Evolutionary conservation across 2,113 vertebrate species (phyloP), one percentile per base, ranked within the genome.

Genomic region (Microcebus jonahi): DNA sequence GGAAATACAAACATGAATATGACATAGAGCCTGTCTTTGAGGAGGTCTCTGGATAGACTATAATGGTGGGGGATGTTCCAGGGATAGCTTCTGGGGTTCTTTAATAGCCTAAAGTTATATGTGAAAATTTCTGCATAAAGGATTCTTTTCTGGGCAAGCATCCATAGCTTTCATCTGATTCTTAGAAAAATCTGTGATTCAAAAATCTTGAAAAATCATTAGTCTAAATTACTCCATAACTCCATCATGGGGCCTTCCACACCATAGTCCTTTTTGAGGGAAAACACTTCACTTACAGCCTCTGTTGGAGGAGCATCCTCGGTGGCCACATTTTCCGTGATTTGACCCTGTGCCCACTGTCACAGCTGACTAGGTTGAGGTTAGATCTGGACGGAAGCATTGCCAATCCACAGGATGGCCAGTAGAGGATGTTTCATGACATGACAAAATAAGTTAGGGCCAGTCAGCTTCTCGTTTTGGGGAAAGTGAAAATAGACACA

Each of bases 161-260:
- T 25, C 48, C 29, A 21, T 45, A 85, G 34, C 13, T 97, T 90
- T 87, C 6, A 65, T 87, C 18, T 90, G 88, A 36, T 71, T 91
- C 45, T 91, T 55, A 70, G 34, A 96, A 80, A 95, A 94, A 76
- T 20, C 45, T 88, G 15, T 68, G 36, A 59, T 92, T 29, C 83
- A 80, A 88, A 92, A 25, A 34, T 88, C 36, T 21, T 82, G 65
- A 84, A 39, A 48, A 92, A 65, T 50, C 29, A 55, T 61, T 79
- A 53, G 15, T 75, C 39, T 90, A 88, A 91, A 84, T 57, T 34
- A 83, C 13, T 76, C 7, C 3, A 36, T 36, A 81, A 10, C 31
- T 84, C 21, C 65, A 21, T 91, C 8, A 7, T 80, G 48, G 9
- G 39, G 55, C 9, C 50, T 86, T 68, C 8, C 4, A 34, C 18